Evolutionary conservation across 2,113 vertebrate genomes (phyloP).

Genomic region (Thermophis baileyi): DNA sequence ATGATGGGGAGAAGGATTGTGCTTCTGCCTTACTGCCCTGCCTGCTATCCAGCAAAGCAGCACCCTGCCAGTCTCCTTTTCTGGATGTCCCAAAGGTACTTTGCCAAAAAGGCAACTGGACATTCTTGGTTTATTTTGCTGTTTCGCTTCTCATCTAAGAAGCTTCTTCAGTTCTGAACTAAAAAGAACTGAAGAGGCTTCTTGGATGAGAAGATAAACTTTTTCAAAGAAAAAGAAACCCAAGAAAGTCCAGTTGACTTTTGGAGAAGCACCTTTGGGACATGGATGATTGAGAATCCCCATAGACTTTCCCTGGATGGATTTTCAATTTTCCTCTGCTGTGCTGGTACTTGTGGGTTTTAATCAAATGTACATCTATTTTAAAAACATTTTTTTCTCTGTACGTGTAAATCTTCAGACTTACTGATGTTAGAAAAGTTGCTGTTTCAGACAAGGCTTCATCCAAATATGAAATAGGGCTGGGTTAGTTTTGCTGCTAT

Average conservation of each 20-base stretch:
- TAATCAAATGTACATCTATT: background rate
- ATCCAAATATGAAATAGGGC: background rate
- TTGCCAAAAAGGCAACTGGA: background rate
- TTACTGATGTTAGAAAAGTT: background rate
- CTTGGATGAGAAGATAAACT: background rate
- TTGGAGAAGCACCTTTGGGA: background rate
- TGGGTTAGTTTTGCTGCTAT: background rate
- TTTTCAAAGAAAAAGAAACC: background rate
- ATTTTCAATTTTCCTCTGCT: background rate
- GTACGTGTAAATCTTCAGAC: background rate
- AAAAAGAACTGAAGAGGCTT: background rate
- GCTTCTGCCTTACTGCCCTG: background rate
- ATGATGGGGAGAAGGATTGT: background rate
- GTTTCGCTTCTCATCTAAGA: background rate
- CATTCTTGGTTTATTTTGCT: background rate
- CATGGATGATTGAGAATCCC: background rate
- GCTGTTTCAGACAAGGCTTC: background rate
- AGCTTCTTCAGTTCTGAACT: background rate
- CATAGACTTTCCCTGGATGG: background rate
- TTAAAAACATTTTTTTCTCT: background rate
- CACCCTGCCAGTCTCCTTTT: background rate
- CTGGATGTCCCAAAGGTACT: background rate
- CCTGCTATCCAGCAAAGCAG: background rate
- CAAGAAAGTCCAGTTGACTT: background rate
- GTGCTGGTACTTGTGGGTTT: background rate